These are phyloP conservation scores for Seira musarum DNA, from an alignment of 2,888 invertebrate genomes.

Conservation along the genomic window DNA sequence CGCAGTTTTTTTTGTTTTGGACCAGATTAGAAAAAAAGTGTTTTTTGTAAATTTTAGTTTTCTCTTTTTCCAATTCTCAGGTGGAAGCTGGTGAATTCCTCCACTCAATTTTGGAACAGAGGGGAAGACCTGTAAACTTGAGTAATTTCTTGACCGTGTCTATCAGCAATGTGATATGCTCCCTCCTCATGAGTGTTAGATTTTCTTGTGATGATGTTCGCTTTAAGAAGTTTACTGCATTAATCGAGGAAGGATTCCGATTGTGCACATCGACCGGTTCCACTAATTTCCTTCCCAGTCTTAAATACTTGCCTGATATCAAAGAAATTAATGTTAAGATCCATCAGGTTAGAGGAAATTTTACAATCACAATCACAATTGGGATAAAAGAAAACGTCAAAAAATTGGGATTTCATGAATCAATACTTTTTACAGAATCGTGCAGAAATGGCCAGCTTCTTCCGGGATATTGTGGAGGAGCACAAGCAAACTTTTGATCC, in stretches of 20 bases:
- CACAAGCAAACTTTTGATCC: slow-evolving; percentile 85
- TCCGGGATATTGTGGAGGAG: slow-evolving; percentile 87
- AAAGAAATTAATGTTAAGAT: slow-evolving; percentile 67
- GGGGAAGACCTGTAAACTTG: slow-evolving; percentile 82
- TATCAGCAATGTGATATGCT: slow-evolving; percentile 92
- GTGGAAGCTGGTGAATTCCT: slow-evolving; percentile 85
- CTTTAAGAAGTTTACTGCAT: slow-evolving; percentile 84
- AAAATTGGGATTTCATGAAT: too few relatives aligned
- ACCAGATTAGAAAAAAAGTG: background rate
- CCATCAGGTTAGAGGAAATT: slow-evolving; percentile 63
- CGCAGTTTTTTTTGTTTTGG: too few relatives aligned
- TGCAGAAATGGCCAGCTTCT: slow-evolving; percentile 87
- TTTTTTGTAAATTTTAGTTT: too few relatives aligned
- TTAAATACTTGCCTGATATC: slow-evolving; percentile 77
- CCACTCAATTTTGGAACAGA: slow-evolving; percentile 76
- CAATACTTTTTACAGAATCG: too few relatives aligned
- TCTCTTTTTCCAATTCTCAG: slow-evolving; percentile 72
- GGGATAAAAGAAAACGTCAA: too few relatives aligned
- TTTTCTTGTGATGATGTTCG: slow-evolving; percentile 84
- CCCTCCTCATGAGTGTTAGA: slow-evolving; percentile 89
- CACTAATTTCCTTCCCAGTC: slow-evolving; percentile 87
- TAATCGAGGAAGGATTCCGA: slow-evolving; percentile 94
- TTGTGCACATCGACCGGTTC: slow-evolving; percentile 87
- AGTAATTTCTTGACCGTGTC: slow-evolving; percentile 85
- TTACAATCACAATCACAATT: too few relatives aligned